Percentiles rank a stretch among this genome's conserved stretches.
Evolutionary conservation across 2,888 invertebrate genomes (phyloP).

Genomic region (Hirtodrosophila trivittata): DNA sequence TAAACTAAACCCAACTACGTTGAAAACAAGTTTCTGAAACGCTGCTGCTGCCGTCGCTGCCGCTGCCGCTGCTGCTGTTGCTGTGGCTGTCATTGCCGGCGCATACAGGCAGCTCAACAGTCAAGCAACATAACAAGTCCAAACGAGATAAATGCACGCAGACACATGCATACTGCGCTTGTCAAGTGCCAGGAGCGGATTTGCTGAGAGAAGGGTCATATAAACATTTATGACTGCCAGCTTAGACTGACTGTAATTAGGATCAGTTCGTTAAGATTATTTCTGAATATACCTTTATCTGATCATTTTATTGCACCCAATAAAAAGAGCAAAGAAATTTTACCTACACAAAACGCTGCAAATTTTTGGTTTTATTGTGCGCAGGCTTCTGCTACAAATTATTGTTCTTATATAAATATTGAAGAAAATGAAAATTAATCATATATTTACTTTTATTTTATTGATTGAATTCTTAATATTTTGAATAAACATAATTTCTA

Average conservation of each 20-base stretch:
- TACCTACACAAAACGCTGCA: no score
- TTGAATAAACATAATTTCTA: no score
- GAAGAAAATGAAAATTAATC: no score
- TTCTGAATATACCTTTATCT: no score
- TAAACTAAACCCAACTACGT: constrained; percentile 81
- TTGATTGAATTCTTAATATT: no score
- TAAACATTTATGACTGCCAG: not conserved
- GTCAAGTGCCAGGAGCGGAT: constrained; percentile 40
- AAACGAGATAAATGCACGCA: constrained; percentile 64
- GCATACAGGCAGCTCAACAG: constrained; percentile 33
- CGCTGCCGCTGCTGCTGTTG: constrained; percentile 10
- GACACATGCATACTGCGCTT: constrained; percentile 40
- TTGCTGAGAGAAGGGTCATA: constrained; percentile 17
- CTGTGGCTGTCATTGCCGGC: constrained; percentile 22
- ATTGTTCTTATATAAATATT: no score
- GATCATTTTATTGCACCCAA: no score
- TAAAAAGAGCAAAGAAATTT: no score
- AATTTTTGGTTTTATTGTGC: no score
- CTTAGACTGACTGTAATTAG: not conserved
- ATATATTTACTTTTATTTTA: no score
- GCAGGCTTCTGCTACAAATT: no score
- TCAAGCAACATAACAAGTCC: constrained; percentile 66
- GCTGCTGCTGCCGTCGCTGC: constrained; percentile 31
- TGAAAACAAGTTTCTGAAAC: constrained; percentile 83
- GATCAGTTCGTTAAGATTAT: not conserved